Evolutionary conservation across 1,140 invertebrate species (phyloP).

Genomic region (Acromyrmex echinatior): DNA sequence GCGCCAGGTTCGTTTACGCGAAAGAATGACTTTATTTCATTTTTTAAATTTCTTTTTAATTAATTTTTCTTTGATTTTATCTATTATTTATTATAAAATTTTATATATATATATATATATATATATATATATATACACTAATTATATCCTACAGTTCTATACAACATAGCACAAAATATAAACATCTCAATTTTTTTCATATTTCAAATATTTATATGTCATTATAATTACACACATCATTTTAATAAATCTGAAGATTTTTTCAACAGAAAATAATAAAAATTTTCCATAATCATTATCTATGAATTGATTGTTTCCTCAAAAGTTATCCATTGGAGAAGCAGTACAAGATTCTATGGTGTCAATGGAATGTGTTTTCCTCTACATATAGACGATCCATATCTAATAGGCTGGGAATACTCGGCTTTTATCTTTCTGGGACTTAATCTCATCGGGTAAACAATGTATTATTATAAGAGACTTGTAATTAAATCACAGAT

Average conservation of each 20-base stretch:
- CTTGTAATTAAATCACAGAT: conserved; percentile 14
- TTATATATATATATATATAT: too few species aligned
- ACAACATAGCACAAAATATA: not conserved
- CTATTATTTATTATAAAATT: not conserved
- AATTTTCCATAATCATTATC: not conserved
- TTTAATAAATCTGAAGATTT: not conserved
- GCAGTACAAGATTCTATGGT: conserved; percentile 90
- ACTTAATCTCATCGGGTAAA: conserved; percentile 89
- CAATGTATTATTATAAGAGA: conserved; percentile 15
- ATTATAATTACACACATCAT: too few species aligned
- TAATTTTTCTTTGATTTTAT: not conserved
- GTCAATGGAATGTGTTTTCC: conserved; percentile 92
- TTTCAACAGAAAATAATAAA: not conserved
- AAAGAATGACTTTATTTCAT: not conserved
- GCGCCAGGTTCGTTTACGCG: conserved; percentile 87
- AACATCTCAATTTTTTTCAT: not conserved
- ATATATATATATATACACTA: too few species aligned
- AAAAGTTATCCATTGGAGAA: conserved; percentile 88
- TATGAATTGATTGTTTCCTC: not conserved
- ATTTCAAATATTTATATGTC: not conserved
- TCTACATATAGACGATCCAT: conserved; percentile 91
- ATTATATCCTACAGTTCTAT: not conserved
- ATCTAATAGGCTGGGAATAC: conserved; percentile 91
- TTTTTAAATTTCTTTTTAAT: not conserved
- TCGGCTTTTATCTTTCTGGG: conserved; percentile 91